Evolutionary conservation across 2,888 invertebrate species (phyloP).

Genomic region (Oxyteleia sp.): DNA sequence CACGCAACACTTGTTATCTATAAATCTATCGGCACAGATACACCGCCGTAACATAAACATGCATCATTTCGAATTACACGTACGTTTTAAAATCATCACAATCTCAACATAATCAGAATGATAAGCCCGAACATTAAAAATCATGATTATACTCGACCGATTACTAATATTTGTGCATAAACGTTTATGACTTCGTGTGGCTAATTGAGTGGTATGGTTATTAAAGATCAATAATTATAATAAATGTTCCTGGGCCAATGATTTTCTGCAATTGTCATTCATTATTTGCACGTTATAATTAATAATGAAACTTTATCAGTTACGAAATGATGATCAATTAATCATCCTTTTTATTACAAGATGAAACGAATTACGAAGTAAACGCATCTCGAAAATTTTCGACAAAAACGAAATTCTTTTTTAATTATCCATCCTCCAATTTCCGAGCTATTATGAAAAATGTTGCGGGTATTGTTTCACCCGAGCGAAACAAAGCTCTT

Average conservation of each 20-base stretch:
- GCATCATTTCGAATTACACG: neutral
- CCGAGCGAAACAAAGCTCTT: conserved; percentile 80
- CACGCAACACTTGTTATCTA: conserved; percentile 38
- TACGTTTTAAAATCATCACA: neutral
- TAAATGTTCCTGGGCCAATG: neutral
- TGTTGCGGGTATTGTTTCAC: neutral
- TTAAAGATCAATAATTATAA: conserved; percentile 16
- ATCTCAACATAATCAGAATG: neutral
- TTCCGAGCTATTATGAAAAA: neutral
- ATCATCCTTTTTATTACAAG: neutral
- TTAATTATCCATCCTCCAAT: neutral
- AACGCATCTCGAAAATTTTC: neutral
- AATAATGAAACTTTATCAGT: neutral
- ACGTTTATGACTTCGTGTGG: conserved; percentile 15
- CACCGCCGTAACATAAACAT: conserved; percentile 12
- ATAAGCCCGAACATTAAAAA: conserved; percentile 4
- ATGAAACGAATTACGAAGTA: too few relatives aligned
- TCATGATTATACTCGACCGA: conserved; percentile 1
- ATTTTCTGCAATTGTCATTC: conserved; percentile 12
- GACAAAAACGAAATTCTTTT: neutral
- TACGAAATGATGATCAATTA: neutral
- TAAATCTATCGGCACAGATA: conserved; percentile 36
- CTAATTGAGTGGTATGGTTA: conserved; percentile 7
- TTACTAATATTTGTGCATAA: conserved; percentile 6
- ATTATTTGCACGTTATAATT: neutral